Evolutionary conservation across 1,140 invertebrate species (phyloP).

Genomic region (Archivesica marissinica): DNA sequence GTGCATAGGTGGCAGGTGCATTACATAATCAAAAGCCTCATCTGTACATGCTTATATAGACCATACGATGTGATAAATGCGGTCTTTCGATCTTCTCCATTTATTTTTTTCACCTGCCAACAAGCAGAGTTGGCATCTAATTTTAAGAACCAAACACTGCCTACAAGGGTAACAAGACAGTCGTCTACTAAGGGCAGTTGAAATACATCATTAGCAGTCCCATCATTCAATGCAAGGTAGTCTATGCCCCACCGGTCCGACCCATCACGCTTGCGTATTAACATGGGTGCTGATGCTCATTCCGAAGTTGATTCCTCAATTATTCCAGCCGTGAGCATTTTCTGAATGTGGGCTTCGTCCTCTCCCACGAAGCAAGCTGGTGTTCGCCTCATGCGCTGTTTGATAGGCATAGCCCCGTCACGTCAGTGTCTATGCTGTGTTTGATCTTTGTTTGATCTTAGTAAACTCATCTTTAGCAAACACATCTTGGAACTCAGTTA

Average conservation of each 20-base stretch:
- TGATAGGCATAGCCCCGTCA: background rate
- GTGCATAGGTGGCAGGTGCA: background rate
- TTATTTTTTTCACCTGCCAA: background rate
- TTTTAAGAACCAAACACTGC: background rate
- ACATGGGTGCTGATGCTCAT: background rate
- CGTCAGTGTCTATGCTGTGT: background rate
- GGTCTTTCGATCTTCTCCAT: background rate
- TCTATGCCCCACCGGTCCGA: background rate
- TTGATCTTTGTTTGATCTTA: background rate
- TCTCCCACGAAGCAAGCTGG: background rate
- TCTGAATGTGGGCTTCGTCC: background rate
- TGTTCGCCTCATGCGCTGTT: background rate
- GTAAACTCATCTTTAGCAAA: background rate
- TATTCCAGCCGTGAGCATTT: background rate
- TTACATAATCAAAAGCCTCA: background rate
- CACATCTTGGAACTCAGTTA: background rate
- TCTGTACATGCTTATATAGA: background rate
- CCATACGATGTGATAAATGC: background rate
- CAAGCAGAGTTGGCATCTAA: constrained; percentile 6
- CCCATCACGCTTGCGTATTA: background rate
- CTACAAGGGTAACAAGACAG: background rate
- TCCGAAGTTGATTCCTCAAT: background rate
- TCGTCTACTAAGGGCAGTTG: background rate
- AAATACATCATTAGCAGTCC: background rate
- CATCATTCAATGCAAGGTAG: background rate